These are phyloP conservation scores for Anneissia japonica DNA, from an alignment of 35 echinoderm and acorn worm genomes.

Conservation along the genomic window DNA sequence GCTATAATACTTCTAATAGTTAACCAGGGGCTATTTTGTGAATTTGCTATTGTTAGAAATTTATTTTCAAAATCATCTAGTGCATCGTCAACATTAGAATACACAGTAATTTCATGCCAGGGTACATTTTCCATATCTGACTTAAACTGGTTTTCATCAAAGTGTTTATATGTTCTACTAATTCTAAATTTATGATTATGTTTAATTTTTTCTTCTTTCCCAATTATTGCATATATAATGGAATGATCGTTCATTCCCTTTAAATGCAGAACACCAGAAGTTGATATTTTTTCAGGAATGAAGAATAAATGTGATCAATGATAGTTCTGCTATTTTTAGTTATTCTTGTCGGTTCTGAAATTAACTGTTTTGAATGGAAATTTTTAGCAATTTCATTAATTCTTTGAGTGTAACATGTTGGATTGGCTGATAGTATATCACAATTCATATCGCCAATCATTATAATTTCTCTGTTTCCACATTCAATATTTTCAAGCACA, in stretches of 20 bases:
- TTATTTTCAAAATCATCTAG: not conserved
- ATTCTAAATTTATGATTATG: not conserved
- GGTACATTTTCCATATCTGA: not conserved
- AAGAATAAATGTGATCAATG: not conserved
- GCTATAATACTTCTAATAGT: no score
- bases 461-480: no score
- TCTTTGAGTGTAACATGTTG: not conserved
- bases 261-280: not conserved
- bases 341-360: not conserved
- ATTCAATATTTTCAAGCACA: no score
- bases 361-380: not conserved
- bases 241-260: not conserved
- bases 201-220: not conserved
- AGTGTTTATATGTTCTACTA: not conserved
- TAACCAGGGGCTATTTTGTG: no score
- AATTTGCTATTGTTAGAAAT: not conserved
- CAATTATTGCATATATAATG: not conserved
- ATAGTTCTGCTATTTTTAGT: not conserved
- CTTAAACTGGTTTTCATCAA: not conserved
- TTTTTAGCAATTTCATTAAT: not conserved
- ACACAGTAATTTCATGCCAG: not conserved
- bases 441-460: not conserved
- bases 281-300: not conserved
- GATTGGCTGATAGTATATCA: not conserved
- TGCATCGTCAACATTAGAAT: not conserved